These are phyloP conservation scores for Bubo bubo DNA, from an alignment of 2,113 vertebrate genomes.

Conservation along the genomic window DNA sequence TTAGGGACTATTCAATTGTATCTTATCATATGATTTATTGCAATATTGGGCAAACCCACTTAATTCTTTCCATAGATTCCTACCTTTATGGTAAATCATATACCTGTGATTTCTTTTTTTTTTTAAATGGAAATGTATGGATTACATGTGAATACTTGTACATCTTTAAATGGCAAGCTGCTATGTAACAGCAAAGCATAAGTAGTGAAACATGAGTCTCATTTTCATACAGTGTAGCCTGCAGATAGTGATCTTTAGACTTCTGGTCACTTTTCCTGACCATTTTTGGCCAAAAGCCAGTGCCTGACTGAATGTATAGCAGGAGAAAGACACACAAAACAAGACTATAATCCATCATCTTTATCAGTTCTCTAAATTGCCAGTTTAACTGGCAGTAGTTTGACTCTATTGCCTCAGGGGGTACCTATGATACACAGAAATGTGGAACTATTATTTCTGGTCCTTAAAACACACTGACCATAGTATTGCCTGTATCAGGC, in stretches of 20 bases:
- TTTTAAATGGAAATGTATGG: not conserved
- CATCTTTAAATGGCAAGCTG: not conserved
- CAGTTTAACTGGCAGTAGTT: not conserved
- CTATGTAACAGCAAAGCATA: not conserved
- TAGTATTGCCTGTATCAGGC: not conserved
- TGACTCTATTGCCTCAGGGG: not conserved
- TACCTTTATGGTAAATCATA: not conserved
- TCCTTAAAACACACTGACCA: not conserved
- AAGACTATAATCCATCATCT: not conserved
- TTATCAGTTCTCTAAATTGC: not conserved
- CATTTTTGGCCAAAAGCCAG: not conserved
- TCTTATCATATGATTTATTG: not conserved
- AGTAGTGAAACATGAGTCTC: not conserved
- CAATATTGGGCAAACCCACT: not conserved
- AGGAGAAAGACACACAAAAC: not conserved
- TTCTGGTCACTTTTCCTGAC: not conserved
- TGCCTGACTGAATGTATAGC: not conserved
- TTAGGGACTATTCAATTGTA: not conserved
- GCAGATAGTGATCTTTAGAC: not conserved
- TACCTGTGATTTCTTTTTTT: not conserved
- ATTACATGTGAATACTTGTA: not conserved
- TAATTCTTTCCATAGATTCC: not conserved
- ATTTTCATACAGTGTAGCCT: not conserved
- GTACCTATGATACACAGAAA: not conserved
- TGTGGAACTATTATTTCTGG: not conserved